Conservation (phyloP, 2,797 vertebrate species). For the Hyperoplus lanceolatus region DNA sequence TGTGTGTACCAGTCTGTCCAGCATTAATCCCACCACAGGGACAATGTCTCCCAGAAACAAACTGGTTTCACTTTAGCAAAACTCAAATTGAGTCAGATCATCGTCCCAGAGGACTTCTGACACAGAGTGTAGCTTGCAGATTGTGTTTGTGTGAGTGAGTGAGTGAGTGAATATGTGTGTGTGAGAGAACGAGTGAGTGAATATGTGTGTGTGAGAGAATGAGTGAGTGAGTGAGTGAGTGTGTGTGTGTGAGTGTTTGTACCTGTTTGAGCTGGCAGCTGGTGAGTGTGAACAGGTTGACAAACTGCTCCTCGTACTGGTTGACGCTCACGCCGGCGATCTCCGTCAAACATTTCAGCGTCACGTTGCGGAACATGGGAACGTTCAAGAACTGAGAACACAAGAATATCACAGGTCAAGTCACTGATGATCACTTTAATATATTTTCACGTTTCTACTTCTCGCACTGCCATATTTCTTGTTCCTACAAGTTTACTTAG, state of each 20-base stretch:
- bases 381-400: constrained; percentile 93
- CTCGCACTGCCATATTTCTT: not conserved
- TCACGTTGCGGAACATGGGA: constrained; percentile 99
- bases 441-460: not conserved
- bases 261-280: constrained; percentile 99
- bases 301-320: constrained; percentile 98
- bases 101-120: constrained; percentile 32
- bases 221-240: constrained; percentile 5
- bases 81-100: constrained; percentile 65
- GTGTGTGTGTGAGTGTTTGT: constrained; percentile 12
- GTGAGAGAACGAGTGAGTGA: not conserved
- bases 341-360: constrained; percentile 98
- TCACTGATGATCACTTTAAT: not conserved
- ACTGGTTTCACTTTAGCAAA: constrained; percentile 47
- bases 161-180: not conserved
- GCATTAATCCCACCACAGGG: constrained; percentile 28
- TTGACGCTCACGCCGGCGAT: constrained; percentile 97
- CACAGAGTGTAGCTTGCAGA: constrained; percentile 33
- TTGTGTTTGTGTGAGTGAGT: constrained; percentile 1
- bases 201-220: not conserved
- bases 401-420: not conserved
- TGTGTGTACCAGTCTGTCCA: constrained; percentile 35
- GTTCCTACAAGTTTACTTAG: no score
- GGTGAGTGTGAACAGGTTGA: constrained; percentile 96
- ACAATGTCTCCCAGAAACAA: constrained; percentile 24